These are phyloP conservation scores for Seriola dumerili DNA, from an alignment of 2,113 vertebrate genomes.

Conservation along the genomic window DNA sequence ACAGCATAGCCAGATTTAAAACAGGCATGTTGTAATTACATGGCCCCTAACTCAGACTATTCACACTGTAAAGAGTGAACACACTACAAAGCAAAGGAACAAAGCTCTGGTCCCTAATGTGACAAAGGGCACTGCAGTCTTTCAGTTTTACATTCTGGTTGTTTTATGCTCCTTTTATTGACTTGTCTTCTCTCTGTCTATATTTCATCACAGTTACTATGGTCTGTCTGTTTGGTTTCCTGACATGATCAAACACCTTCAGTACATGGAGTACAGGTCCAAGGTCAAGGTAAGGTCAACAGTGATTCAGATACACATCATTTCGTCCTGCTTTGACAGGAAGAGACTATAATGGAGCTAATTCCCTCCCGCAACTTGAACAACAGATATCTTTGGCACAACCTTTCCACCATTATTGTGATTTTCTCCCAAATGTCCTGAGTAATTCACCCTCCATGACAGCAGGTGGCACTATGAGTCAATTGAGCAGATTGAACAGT, in stretches of 20 bases:
- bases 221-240: slow-evolving; percentile 98
- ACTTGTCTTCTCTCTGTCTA: slow-evolving; percentile 14
- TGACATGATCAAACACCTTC: slow-evolving; percentile 96
- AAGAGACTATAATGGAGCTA: too few species aligned
- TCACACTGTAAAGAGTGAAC: too few species aligned
- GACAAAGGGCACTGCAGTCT: neutral
- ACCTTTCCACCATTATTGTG: too few species aligned
- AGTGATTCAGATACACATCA: too few species aligned
- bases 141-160: neutral
- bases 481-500: too few species aligned
- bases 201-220: slow-evolving; percentile 89
- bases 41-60: neutral
- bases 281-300: slow-evolving; percentile 83
- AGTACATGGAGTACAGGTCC: slow-evolving; percentile 90
- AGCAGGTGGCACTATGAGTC: too few species aligned
- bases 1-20: neutral
- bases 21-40: neutral
- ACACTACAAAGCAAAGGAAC: too few species aligned
- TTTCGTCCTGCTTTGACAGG: too few species aligned
- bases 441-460: too few species aligned
- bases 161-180: neutral
- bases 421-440: too few species aligned
- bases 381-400: too few species aligned
- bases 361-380: too few species aligned
- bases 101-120: neutral